Conservation (phyloP, 2,888 invertebrate genomes). For the Apodemia mormo region DNA sequence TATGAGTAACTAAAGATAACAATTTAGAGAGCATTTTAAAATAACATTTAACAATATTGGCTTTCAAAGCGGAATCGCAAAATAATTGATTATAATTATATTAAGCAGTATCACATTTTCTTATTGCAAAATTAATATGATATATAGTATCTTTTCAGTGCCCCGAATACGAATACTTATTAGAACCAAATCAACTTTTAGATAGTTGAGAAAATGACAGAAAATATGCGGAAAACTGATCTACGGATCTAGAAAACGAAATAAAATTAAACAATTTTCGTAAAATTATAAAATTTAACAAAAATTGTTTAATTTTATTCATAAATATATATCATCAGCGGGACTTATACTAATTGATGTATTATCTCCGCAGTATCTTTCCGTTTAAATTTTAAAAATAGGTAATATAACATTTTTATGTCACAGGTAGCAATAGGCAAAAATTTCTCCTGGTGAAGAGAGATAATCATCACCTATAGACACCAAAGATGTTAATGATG, state of each 20-base stretch:
- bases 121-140: neutral
- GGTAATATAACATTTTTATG: no score
- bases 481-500: no score
- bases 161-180: neutral
- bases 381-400: no score
- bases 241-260: neutral
- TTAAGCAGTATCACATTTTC: constrained; percentile 3
- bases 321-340: no score
- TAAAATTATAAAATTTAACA: no score
- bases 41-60: neutral
- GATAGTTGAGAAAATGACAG: no score
- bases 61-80: neutral
- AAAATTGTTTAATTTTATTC: no score
- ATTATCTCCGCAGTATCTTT: no score
- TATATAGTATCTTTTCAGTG: neutral
- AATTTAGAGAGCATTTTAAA: constrained; percentile 8
- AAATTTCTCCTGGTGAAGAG: no score
- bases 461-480: no score
- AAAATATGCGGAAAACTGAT: neutral
- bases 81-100: neutral
- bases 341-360: no score
- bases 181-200: neutral
- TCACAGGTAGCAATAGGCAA: no score
- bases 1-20: neutral
- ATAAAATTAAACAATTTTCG: neutral